These are phyloP conservation scores for Pyrocoelia pectoralis DNA, from an alignment of 2,888 invertebrate species.

Conservation along the genomic window DNA sequence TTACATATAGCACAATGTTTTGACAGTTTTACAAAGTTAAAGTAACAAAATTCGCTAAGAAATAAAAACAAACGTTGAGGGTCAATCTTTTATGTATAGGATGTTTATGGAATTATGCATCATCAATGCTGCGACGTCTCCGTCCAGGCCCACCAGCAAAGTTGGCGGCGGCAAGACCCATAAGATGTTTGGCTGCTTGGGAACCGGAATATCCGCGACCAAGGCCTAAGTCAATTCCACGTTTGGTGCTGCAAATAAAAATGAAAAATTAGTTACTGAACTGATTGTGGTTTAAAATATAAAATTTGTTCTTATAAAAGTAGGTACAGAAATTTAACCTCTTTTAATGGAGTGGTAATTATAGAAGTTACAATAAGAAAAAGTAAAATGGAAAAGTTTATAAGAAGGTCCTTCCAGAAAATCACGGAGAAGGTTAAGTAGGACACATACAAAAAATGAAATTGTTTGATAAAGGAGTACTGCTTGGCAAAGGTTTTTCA, in stretches of 20 bases:
- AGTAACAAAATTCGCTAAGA: background rate
- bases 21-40: background rate
- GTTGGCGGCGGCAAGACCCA: conserved; percentile 90
- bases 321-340: too few relatives aligned
- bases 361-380: too few relatives aligned
- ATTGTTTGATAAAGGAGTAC: too few relatives aligned
- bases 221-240: conserved; percentile 87
- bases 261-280: too few relatives aligned
- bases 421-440: too few relatives aligned
- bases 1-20: background rate
- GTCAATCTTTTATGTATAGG: background rate
- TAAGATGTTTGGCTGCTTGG: conserved; percentile 89
- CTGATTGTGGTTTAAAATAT: background rate
- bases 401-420: too few relatives aligned
- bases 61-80: conserved; percentile 6
- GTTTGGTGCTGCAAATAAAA: conserved; percentile 73
- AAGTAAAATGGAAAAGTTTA: too few relatives aligned
- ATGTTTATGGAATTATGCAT: conserved; percentile 43
- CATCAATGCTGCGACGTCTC: conserved; percentile 74
- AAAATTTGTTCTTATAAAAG: too few relatives aligned
- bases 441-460: too few relatives aligned
- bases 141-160: conserved; percentile 89
- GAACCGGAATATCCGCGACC: conserved; percentile 89
- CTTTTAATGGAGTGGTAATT: too few relatives aligned
- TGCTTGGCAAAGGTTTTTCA: too few relatives aligned